These are phyloP conservation scores for Stegophylla sp. DNA, from an alignment of 2,888 invertebrate species.

Conservation along the genomic window DNA sequence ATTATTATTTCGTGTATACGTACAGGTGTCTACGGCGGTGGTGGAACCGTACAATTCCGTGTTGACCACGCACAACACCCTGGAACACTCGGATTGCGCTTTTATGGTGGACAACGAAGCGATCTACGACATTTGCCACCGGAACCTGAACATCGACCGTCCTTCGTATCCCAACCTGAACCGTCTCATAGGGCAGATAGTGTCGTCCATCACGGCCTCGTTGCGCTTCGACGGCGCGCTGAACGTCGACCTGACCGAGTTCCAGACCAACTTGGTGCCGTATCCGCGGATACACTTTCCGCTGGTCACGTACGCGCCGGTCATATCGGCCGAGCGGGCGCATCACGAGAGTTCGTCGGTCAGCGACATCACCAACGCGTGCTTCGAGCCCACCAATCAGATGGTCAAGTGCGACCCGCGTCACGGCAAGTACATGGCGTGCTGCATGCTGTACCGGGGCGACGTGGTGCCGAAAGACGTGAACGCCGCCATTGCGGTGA, in stretches of 20 bases:
- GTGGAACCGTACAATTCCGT: constrained; percentile 71
- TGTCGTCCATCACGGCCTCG: constrained; percentile 89
- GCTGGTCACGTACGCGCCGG: constrained; percentile 69
- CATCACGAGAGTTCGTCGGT: constrained; percentile 69
- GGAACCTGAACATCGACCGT: constrained; percentile 91
- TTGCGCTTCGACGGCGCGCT: constrained; percentile 90
- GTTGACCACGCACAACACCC: constrained; percentile 82
- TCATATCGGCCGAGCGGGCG: constrained; percentile 68
- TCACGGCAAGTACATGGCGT: constrained; percentile 67
- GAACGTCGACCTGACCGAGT: constrained; percentile 91
- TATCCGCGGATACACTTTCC: constrained; percentile 74
- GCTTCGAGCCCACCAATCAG: constrained; percentile 70
- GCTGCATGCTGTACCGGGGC: constrained; percentile 69
- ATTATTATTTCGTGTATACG: neutral
- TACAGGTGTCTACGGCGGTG: constrained; percentile 68
- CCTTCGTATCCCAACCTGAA: constrained; percentile 97
- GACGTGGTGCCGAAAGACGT: constrained; percentile 73
- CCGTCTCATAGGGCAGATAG: constrained; percentile 92
- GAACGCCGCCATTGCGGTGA: constrained; percentile 69
- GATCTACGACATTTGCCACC: constrained; percentile 85
- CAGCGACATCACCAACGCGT: constrained; percentile 70
- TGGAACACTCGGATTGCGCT: constrained; percentile 75
- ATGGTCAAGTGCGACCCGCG: constrained; percentile 68
- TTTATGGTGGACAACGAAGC: constrained; percentile 70
- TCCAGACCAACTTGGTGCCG: constrained; percentile 76